Conservation (phyloP, 2,797 vertebrate species). For the Lacerta bilineata region DNA sequence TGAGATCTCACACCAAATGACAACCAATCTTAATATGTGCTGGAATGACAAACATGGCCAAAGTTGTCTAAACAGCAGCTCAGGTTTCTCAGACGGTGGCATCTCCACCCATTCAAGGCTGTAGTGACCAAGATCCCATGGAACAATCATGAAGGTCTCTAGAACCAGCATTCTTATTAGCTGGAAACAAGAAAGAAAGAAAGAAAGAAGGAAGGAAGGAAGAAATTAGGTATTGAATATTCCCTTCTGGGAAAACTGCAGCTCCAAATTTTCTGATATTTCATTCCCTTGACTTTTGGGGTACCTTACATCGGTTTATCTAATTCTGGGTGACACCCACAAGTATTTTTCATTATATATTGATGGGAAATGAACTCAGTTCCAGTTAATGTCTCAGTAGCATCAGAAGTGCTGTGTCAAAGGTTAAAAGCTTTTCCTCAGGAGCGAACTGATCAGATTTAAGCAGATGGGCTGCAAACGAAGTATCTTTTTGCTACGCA, state of each 20-base stretch:
- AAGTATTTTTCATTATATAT: conserved; percentile 4
- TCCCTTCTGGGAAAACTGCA: not conserved
- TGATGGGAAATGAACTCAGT: conserved; percentile 1
- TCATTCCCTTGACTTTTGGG: not conserved
- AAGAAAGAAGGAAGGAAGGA: too few species aligned
- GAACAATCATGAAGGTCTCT: too few species aligned
- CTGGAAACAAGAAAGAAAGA: too few species aligned
- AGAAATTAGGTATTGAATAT: too few species aligned
- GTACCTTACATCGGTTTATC: not conserved
- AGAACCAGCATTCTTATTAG: too few species aligned
- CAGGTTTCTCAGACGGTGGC: too few species aligned
- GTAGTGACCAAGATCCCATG: too few species aligned
- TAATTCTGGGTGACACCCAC: not conserved
- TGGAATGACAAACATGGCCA: too few species aligned
- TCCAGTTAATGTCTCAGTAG: conserved; percentile 18
- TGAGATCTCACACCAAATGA: too few species aligned
- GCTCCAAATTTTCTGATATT: not conserved
- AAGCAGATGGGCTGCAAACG: not conserved
- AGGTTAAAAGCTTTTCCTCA: conserved; percentile 36
- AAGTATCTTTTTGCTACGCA: conserved; percentile 1
- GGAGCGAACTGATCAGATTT: conserved; percentile 27
- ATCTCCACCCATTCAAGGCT: too few species aligned
- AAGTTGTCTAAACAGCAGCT: too few species aligned
- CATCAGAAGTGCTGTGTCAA: conserved; percentile 3
- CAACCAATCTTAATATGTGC: too few species aligned